phyloP scores from a whole-genome alignment of 2,888 invertebrate genomes.

The Lithophane semibrunnea region DNA sequence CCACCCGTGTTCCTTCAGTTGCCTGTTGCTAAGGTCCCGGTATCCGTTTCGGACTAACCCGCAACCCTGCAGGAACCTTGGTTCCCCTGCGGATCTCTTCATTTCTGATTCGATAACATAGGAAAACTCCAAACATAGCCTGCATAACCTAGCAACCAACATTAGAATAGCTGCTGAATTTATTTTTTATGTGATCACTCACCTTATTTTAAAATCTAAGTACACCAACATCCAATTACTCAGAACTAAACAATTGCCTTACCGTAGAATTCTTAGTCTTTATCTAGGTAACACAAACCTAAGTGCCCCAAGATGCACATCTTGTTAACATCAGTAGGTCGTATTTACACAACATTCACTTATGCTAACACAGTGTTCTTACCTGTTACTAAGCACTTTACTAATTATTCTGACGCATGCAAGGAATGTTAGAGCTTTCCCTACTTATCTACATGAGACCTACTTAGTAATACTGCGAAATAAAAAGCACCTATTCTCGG shows the following conservation, averaged over 20 bases:
- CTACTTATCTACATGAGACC: conserved; percentile 45
- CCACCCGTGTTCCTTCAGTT: too few species aligned
- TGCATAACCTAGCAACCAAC: background rate
- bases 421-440: conserved; percentile 50
- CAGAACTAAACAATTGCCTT: conserved; percentile 14
- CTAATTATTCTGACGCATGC: conserved; percentile 60
- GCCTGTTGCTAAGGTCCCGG: too few species aligned
- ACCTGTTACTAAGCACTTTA: conserved; percentile 56
- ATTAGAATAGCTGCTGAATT: background rate
- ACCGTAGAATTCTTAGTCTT: conserved; percentile 17
- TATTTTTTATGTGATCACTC: background rate
- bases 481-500: conserved; percentile 9
- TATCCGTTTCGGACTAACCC: too few species aligned
- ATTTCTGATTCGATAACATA: too few species aligned
- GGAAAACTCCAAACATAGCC: too few species aligned
- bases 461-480: conserved; percentile 35
- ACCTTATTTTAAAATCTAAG: background rate
- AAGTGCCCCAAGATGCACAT: conserved; percentile 60
- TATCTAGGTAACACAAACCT: conserved; percentile 50
- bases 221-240: background rate
- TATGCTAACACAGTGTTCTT: conserved; percentile 59
- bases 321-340: conserved; percentile 59
- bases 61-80: too few species aligned
- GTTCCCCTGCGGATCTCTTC: too few species aligned
- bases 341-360: conserved; percentile 65